These are phyloP conservation scores for Drosophila parthenogenetica DNA, from an alignment of 2,888 invertebrate species.

Conservation along the genomic window DNA sequence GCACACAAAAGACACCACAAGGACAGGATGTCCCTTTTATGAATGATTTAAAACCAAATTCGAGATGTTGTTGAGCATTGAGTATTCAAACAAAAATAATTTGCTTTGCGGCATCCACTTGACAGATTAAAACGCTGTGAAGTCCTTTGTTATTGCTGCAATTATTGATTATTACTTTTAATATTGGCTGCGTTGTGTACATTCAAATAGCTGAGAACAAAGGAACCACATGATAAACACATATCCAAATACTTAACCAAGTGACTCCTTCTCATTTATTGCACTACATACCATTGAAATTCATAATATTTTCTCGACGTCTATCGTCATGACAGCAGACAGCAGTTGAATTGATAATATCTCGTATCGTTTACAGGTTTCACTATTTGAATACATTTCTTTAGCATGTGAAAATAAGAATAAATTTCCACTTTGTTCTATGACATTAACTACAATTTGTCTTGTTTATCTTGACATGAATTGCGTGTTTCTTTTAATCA, in stretches of 20 bases:
- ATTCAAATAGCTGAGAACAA: constrained; percentile 8
- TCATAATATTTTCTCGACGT: constrained; percentile 7
- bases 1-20: constrained; percentile 17
- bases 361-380: constrained; percentile 1
- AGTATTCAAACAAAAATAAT: constrained; percentile 34
- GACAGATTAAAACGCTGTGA: constrained; percentile 14
- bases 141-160: constrained; percentile 5
- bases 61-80: constrained; percentile 9
- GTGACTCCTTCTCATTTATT: constrained; percentile 1
- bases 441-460: background rate
- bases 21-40: constrained; percentile 1
- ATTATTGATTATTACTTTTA: constrained; percentile 8
- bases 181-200: background rate
- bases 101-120: constrained; percentile 8
- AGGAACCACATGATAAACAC: constrained; percentile 14
- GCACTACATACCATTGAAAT: constrained; percentile 4
- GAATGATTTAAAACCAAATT: background rate
- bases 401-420: background rate
- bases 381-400: background rate
- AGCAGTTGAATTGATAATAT: constrained; percentile 11
- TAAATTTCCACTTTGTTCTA: background rate
- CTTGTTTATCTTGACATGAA: constrained; percentile 1
- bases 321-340: constrained; percentile 27
- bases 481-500: background rate
- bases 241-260: constrained; percentile 15